Evolutionary conservation across 2,888 invertebrate species (phyloP).

Genomic region (Agonopterix alstromeriana): DNA sequence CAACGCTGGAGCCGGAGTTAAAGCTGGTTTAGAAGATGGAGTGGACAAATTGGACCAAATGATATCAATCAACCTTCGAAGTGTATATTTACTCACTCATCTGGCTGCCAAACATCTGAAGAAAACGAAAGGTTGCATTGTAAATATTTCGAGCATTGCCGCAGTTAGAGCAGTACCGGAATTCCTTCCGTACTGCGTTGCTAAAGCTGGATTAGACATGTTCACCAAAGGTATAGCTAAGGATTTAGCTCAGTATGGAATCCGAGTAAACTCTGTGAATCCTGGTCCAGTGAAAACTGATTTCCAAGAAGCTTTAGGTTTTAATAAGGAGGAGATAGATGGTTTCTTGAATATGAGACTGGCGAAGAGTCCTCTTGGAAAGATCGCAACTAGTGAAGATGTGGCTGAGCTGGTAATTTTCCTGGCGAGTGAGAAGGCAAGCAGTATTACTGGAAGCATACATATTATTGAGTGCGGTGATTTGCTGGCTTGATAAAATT

Average conservation of each 20-base stretch:
- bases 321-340: background rate
- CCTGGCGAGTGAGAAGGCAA: constrained; percentile 11
- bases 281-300: constrained; percentile 79
- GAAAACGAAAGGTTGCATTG: constrained; percentile 16
- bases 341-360: background rate
- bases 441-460: constrained; percentile 5
- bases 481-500: background rate
- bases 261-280: constrained; percentile 81
- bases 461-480: background rate
- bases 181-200: constrained; percentile 73
- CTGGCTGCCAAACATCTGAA: constrained; percentile 12
- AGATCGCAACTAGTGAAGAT: constrained; percentile 6
- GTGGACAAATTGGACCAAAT: constrained; percentile 13
- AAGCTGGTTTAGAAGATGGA: constrained; percentile 5
- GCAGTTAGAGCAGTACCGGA: background rate
- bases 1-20: constrained; percentile 12
- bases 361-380: constrained; percentile 1
- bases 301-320: constrained; percentile 1
- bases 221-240: constrained; percentile 82
- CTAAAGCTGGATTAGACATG: constrained; percentile 84
- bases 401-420: constrained; percentile 10
- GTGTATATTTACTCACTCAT: constrained; percentile 11
- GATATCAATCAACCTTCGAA: constrained; percentile 12
- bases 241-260: constrained; percentile 68
- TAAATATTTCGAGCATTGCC: constrained; percentile 16